Base-by-base conservation (phyloP, 2,888 invertebrate species). In the Terebella lapidaria region DNA sequence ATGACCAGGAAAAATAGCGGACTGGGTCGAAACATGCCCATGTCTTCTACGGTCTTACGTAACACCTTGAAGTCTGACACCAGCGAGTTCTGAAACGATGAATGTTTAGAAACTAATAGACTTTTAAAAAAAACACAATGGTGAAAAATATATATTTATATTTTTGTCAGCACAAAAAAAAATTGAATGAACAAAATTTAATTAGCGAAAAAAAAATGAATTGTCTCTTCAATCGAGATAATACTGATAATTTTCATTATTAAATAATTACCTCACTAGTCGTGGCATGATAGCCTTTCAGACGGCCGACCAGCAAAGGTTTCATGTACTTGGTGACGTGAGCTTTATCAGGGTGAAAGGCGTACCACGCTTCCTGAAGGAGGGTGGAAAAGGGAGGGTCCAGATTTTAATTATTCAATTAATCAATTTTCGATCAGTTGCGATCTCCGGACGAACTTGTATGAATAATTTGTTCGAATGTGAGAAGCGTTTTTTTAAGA, bases 321-420 rank as follows among this genome's bases (percentile, higher is more conserved):
- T 71, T 72, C 71, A 79, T 68, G 65, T 70, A 76, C 65, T 77
- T 79, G 29, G 64, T 61, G 0, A 76, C 76, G 54, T 68, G 65
- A 18, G 68, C 68, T 60, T 73, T 73, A 65, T 78, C 71, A 60
- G 72, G 72, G 54, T 79, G 79, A 65, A 79, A 72, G 1, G 77
- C 77, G 20, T 62, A 65, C 74, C 76, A 79, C 1, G 74, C 77
- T 65, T 79, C 78, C 49, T 49, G 49, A 10, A 49, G 18, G 10
- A 35, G 35, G n/a, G n/a, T n/a, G n/a, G n/a, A n/a, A n/a, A n/a
- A n/a, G n/a, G n/a, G n/a, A n/a, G n/a, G n/a, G n/a, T n/a, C n/a
- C n/a, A n/a, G n/a, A n/a, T n/a, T n/a, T n/a, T n/a, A n/a, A n/a
- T n/a, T n/a, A n/a, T n/a, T n/a, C n/a, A n/a, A n/a, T n/a, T n/a